Conservation (phyloP, 2,113 vertebrate species). For the Carassius gibelio region DNA sequence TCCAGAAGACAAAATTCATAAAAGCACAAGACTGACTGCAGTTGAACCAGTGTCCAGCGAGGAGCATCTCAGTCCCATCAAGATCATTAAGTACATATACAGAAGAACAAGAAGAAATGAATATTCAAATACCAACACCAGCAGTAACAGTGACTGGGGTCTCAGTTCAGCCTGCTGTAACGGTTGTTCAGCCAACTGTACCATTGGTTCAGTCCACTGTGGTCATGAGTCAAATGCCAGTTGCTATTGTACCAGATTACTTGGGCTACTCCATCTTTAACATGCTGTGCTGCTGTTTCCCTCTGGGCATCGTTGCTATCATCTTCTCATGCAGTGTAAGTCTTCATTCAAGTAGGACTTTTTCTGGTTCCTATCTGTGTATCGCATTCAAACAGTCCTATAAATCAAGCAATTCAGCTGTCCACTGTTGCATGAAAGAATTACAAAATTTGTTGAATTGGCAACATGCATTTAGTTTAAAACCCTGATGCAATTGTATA, state of each 20-base stretch:
- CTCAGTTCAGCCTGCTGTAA: no score
- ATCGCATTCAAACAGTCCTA: not conserved
- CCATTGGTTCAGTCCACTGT: no score
- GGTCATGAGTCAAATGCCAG: not conserved
- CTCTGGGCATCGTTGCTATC: not conserved
- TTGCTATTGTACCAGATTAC: not conserved
- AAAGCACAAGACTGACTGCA: not conserved
- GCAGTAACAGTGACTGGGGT: no score
- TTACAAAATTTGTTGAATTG: no score
- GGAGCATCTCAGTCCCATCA: not conserved
- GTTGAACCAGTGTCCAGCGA: not conserved
- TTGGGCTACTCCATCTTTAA: slow-evolving; percentile 2
- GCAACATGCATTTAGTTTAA: no score
- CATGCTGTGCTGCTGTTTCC: not conserved
- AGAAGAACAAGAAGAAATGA: not conserved
- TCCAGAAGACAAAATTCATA: not conserved
- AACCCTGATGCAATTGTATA: no score
- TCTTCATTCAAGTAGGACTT: not conserved
- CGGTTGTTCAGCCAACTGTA: not conserved
- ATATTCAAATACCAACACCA: not conserved
- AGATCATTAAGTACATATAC: not conserved
- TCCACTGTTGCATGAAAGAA: no score
- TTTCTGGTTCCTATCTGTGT: not conserved
- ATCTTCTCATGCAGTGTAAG: not conserved
- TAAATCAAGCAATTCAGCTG: not conserved